A percentile compares a stretch with the other conserved stretches of the same genome.
Evolutionary conservation across 2,113 vertebrate genomes (phyloP).

Genomic region (Psophia crepitans): DNA sequence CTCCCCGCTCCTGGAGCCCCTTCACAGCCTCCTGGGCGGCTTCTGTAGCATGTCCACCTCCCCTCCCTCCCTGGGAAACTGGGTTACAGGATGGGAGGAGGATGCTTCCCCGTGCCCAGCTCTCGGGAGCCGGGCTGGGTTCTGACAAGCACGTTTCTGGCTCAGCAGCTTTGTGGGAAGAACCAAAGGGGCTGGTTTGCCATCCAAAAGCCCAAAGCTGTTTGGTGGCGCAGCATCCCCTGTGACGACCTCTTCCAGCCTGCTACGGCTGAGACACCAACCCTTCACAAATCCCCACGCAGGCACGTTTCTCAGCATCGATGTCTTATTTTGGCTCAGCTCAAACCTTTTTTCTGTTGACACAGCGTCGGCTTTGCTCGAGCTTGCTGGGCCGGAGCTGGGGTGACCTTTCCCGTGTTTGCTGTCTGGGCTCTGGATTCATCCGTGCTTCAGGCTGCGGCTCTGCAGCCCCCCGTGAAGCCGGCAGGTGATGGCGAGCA

Average conservation of each 20-base stretch:
- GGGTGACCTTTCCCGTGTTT: conserved; percentile 28
- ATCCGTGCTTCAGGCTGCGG: neutral
- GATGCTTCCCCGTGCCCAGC: neutral
- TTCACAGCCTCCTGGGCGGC: neutral
- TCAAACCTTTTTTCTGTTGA: conserved; percentile 9
- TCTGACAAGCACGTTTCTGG: neutral
- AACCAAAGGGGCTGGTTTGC: neutral
- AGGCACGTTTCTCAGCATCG: neutral
- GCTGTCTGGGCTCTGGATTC: neutral
- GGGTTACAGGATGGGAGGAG: neutral
- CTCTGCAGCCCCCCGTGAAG: neutral
- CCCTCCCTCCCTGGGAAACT: fast-evolving
- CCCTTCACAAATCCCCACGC: neutral
- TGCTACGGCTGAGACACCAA: neutral
- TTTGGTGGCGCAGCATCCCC: neutral
- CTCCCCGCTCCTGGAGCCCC: neutral
- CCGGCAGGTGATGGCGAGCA: fast-evolving
- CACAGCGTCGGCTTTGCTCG: neutral
- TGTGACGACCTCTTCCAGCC: neutral
- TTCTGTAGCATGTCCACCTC: neutral
- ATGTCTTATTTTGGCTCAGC: neutral
- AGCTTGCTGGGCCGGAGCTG: neutral
- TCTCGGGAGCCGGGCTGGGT: neutral
- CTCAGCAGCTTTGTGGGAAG: neutral
- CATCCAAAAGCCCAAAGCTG: neutral